Evolutionary conservation across 2,113 vertebrate species (phyloP).

Genomic region (Turdus rufiventris): DNA sequence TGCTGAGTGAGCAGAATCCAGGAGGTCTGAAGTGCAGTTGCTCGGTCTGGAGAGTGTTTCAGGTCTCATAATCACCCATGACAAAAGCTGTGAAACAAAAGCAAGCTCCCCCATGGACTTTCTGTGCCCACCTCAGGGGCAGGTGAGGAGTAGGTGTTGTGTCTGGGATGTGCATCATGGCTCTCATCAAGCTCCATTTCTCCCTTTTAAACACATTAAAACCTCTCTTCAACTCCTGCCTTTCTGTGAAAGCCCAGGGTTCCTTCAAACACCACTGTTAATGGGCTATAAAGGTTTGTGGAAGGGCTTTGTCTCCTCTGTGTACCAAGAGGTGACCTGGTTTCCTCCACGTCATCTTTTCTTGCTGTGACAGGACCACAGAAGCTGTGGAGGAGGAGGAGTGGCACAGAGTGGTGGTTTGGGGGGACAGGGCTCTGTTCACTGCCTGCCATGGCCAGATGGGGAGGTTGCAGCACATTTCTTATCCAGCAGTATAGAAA

Average conservation of each 20-base stretch:
- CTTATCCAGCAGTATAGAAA: background rate
- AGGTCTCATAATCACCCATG: background rate
- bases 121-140: background rate
- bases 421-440: background rate
- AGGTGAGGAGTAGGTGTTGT: background rate
- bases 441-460: background rate
- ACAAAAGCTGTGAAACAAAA: background rate
- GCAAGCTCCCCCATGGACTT: background rate
- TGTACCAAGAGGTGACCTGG: background rate
- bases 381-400: background rate
- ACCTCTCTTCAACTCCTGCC: background rate
- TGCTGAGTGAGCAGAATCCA: background rate
- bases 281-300: background rate
- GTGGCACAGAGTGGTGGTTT: background rate
- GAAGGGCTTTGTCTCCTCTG: background rate
- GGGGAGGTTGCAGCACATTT: fast-evolving
- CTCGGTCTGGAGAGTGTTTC: background rate
- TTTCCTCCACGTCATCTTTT: background rate
- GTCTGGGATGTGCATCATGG: background rate
- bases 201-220: background rate
- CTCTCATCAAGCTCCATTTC: background rate
- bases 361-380: background rate
- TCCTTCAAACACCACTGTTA: background rate
- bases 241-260: background rate
- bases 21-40: background rate